Evolutionary conservation across 2,113 vertebrate species (phyloP).

Genomic region (Tenebrosternarchus preto): DNA sequence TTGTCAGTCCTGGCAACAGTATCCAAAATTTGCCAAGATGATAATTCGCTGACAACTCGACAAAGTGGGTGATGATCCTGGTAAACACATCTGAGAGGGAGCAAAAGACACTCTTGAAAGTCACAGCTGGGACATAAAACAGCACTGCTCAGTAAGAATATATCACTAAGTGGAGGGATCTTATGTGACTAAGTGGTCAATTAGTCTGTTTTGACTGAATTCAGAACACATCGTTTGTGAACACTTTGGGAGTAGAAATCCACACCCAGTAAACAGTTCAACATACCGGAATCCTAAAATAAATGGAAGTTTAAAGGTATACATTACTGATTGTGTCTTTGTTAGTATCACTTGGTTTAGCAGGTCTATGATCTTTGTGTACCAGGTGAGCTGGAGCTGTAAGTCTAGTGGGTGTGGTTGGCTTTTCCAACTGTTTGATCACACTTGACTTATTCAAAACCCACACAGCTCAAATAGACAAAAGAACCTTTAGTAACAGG

Average conservation of each 20-base stretch:
- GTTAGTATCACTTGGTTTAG: not conserved
- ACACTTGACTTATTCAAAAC: slow-evolving; percentile 61
- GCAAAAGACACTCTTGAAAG: slow-evolving; percentile 25
- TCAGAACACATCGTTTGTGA: not conserved
- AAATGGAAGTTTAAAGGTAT: not conserved
- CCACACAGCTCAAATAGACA: not conserved
- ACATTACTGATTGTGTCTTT: not conserved
- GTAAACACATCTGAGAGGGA: slow-evolving; percentile 54
- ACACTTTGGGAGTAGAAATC: not conserved
- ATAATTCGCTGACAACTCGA: slow-evolving; percentile 62
- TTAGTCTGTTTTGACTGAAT: too few relatives aligned
- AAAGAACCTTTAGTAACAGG: not conserved
- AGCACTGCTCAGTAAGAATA: not conserved
- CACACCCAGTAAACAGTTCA: slow-evolving; percentile 1
- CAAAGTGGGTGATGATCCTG: slow-evolving; percentile 50
- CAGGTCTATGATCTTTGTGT: not conserved
- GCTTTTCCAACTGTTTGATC: slow-evolving; percentile 61
- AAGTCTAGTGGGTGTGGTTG: slow-evolving; percentile 68
- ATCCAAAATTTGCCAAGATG: slow-evolving; percentile 66
- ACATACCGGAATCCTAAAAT: not conserved
- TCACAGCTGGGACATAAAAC: not conserved
- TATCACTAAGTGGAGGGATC: not conserved
- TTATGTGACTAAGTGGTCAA: not conserved
- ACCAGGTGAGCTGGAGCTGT: slow-evolving; percentile 55
- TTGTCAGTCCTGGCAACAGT: slow-evolving; percentile 63